Evolutionary conservation across 2,888 invertebrate genomes (phyloP).

Genomic region (Lasioglossum vierecki): DNA sequence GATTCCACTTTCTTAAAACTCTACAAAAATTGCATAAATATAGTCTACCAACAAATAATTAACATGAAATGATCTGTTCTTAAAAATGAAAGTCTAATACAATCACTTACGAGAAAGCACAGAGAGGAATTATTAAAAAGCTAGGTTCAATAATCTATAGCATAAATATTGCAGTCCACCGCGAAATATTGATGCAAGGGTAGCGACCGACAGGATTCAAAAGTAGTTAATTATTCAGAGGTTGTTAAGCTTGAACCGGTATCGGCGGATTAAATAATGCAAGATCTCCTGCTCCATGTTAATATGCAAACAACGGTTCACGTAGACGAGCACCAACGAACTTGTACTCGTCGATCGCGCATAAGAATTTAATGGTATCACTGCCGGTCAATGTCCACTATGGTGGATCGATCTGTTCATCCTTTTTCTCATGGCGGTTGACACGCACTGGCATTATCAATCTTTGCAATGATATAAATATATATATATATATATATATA

Average conservation of each 20-base stretch:
- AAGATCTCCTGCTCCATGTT: background rate
- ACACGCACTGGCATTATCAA: slow-evolving; percentile 36
- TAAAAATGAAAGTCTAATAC: too few relatives aligned
- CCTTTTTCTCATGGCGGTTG: slow-evolving; percentile 41
- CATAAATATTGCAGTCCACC: background rate
- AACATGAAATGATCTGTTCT: too few relatives aligned
- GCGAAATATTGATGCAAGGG: slow-evolving; percentile 2
- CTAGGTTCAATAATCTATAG: background rate
- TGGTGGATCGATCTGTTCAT: slow-evolving; percentile 63
- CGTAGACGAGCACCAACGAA: slow-evolving; percentile 15
- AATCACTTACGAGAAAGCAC: background rate
- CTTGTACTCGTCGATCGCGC: slow-evolving; percentile 27
- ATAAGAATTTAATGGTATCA: slow-evolving; percentile 55
- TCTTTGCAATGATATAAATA: slow-evolving; percentile 22
- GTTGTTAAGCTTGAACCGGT: slow-evolving; percentile 10
- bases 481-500: slow-evolving; percentile 34
- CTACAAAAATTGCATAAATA: too few relatives aligned
- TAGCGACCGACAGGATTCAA: background rate
- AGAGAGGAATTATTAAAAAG: background rate
- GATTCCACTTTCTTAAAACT: too few relatives aligned
- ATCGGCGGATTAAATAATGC: slow-evolving; percentile 23
- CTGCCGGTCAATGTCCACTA: slow-evolving; percentile 68
- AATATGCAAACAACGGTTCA: slow-evolving; percentile 3
- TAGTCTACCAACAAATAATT: too few relatives aligned
- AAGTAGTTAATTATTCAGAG: background rate